Base-by-base conservation (phyloP, 1,140 invertebrate species). In the Hypsibius dujardini region DNA sequence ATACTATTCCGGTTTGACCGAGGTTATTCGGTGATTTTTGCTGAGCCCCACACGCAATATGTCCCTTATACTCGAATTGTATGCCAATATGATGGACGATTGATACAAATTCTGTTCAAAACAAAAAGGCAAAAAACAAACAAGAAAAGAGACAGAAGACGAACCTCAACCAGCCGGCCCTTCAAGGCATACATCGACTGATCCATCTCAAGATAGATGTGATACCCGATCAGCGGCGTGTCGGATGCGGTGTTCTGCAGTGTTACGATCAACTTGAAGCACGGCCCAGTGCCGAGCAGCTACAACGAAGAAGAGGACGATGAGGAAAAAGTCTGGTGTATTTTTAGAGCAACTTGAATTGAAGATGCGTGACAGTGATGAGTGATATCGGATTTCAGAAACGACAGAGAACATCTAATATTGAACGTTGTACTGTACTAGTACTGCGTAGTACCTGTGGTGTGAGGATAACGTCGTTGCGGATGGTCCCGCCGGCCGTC, bases 241-340 rank as follows among this genome's bases (percentile, higher is more conserved):
- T 12, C 42, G 12, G 62, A 15, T 12, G 62, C 12, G 3, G 42
- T 67, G 62, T 67, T 67, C 45, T 67, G 62, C 42, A 67, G 12
- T 67, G 3, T 67, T 15, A 67, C 62, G 42, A 42, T 67, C 62
- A 67, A 45, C 42, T 67, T 67, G 62, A 67, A 67, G 3, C 12
- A 67, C 42, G 62, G 62, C 7, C 62, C 62, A 3, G 62, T 15
- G 12, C 62, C 62, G 12, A 67, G 45, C 42, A 67, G 45, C 62
- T 67, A 42, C 62, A 45, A 45, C 12, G 45, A 15, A 42, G 3
- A 15, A 15, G 3, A 12, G 45, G 3, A 7, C 45, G 3, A 12
- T 12, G 3, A 7, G 62, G 12, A 67, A 7, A 12, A 12, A 67
- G 3, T 15, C 45, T 42, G 3, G 12, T 42, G 7, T 42, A 45